Percentiles rank a stretch among this genome's conserved stretches.
phyloP scores from a whole-genome alignment of 2,888 invertebrate species.

The Falcaria lacertinaria region DNA sequence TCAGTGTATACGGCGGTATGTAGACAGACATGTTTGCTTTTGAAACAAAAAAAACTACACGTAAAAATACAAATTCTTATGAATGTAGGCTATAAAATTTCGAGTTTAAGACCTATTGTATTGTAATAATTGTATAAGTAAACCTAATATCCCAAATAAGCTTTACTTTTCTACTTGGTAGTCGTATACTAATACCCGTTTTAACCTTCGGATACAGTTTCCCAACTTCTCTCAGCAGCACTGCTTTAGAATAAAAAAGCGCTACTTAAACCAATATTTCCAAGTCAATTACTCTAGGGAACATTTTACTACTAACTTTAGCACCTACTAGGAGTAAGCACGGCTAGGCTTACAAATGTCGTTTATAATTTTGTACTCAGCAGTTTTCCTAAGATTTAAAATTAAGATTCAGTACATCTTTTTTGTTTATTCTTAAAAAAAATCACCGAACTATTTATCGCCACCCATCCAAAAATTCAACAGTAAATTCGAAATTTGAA shows the following conservation, averaged over 20 bases:
- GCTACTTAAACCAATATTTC: constrained; percentile 81
- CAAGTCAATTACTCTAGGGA: constrained; percentile 93
- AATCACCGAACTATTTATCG: constrained; percentile 15
- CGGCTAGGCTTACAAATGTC: constrained; percentile 68
- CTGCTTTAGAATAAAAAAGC: constrained; percentile 40
- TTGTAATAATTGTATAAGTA: constrained; percentile 47
- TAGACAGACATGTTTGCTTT: constrained; percentile 2
- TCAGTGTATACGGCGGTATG: constrained; percentile 39
- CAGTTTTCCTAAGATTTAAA: constrained; percentile 68
- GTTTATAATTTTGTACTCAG: constrained; percentile 78
- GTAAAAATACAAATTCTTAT: constrained; percentile 70
- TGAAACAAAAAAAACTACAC: constrained; percentile 15
- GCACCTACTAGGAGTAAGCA: constrained; percentile 76
- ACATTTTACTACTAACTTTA: constrained; percentile 83
- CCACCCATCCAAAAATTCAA: constrained; percentile 3
- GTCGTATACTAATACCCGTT: constrained; percentile 50
- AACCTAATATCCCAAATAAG: constrained; percentile 60
- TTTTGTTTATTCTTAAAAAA: constrained; percentile 22
- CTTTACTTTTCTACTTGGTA: constrained; percentile 71
- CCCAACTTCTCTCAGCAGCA: constrained; percentile 39
- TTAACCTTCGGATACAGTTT: constrained; percentile 45
- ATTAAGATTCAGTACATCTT: constrained; percentile 48
- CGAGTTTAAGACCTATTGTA: constrained; percentile 63
- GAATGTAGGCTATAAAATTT: constrained; percentile 72
- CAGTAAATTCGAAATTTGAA: constrained; percentile 8